Conservation (phyloP, 2,113 vertebrate genomes). For the Paracanthobrama guichenoti region DNA sequence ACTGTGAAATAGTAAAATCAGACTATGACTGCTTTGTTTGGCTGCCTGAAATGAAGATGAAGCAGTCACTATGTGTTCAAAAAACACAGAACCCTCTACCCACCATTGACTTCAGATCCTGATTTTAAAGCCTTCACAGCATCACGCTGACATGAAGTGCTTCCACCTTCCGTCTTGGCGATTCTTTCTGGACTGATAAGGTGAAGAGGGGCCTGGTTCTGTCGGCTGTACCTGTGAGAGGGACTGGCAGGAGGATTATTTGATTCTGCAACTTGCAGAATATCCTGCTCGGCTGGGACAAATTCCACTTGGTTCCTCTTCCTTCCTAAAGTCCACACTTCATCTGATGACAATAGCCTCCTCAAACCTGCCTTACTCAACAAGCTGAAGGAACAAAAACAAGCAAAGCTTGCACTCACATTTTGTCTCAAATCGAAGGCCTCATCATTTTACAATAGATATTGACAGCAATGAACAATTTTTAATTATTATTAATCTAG, state of each 20-base stretch:
- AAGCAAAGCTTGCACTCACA: conserved; percentile 22
- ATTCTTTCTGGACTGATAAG: conserved; percentile 32
- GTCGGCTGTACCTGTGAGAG: conserved; percentile 17
- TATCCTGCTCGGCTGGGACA: conserved; percentile 38
- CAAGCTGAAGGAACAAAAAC: conserved; percentile 53
- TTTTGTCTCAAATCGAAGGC: background rate
- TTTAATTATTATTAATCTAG: background rate
- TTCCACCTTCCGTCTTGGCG: conserved; percentile 17
- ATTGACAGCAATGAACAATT: background rate
- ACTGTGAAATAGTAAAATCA: background rate
- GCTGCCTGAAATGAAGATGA: background rate
- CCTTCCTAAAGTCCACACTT: conserved; percentile 58
- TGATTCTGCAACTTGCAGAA: conserved; percentile 18
- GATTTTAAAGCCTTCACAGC: conserved; percentile 11
- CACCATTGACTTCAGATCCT: conserved; percentile 35
- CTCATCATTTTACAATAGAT: background rate
- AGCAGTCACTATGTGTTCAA: background rate
- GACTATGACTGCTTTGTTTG: no score
- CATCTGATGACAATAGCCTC: conserved; percentile 53
- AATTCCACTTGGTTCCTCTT: conserved; percentile 46
- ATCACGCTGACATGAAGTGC: conserved; percentile 15
- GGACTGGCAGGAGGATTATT: conserved; percentile 15
- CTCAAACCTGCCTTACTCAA: conserved; percentile 55
- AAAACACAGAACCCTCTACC: conserved; percentile 28
- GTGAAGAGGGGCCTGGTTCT: conserved; percentile 22